Conservation (phyloP, 2,113 vertebrate species). For the Sturnus vulgaris region DNA sequence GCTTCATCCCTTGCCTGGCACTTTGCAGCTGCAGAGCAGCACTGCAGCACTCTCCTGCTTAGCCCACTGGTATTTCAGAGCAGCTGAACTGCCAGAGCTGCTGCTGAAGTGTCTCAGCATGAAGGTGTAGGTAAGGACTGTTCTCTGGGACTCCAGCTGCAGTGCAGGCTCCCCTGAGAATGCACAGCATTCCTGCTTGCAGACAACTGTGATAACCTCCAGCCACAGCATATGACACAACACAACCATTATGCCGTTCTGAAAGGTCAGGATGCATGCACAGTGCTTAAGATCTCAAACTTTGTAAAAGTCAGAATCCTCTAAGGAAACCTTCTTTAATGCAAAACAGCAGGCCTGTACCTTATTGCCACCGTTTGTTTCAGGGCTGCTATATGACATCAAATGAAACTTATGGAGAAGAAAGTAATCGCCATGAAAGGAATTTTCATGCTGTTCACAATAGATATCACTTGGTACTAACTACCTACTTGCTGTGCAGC, state of each 20-base stretch:
- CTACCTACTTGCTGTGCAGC: neutral
- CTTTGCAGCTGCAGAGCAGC: neutral
- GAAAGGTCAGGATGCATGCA: neutral
- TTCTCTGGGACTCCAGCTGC: neutral
- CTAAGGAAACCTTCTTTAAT: neutral
- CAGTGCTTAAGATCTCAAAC: neutral
- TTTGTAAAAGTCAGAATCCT: neutral
- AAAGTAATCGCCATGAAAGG: neutral
- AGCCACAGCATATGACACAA: neutral
- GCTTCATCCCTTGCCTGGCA: neutral
- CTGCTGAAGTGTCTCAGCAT: neutral
- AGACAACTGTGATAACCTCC: neutral
- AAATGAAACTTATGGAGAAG: neutral
- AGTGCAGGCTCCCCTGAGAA: neutral
- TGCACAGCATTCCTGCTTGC: neutral
- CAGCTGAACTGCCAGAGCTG: neutral
- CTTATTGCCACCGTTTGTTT: neutral
- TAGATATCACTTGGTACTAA: neutral
- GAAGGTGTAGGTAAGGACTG: neutral
- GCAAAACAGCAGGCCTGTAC: neutral
- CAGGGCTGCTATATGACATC: neutral
- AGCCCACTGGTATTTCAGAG: neutral
- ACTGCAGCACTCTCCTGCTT: fast-evolving
- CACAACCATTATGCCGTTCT: neutral
- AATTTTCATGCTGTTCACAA: neutral